Evolutionary conservation across 2,888 invertebrate genomes (phyloP).

Genomic region (Nomada ruficornis): DNA sequence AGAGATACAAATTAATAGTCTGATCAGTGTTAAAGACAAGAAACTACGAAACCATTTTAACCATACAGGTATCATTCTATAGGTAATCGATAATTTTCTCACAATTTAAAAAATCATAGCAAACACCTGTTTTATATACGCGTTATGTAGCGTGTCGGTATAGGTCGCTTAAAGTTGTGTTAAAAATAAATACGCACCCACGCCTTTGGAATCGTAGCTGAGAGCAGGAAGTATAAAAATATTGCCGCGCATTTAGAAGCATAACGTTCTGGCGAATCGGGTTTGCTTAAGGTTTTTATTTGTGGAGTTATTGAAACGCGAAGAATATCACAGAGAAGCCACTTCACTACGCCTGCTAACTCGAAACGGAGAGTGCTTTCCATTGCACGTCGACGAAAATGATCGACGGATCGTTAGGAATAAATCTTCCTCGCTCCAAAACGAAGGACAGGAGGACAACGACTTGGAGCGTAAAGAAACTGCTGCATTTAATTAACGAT

Average conservation of each 20-base stretch:
- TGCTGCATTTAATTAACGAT: conserved; percentile 2
- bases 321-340: background rate
- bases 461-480: conserved; percentile 1
- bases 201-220: background rate
- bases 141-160: too few relatives aligned
- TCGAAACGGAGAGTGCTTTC: conserved; percentile 1
- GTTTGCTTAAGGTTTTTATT: background rate
- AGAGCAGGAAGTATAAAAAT: background rate
- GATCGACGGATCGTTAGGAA: conserved; percentile 9
- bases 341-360: background rate
- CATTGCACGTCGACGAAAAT: background rate
- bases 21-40: too few relatives aligned
- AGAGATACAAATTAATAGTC: too few relatives aligned
- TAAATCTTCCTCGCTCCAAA: background rate
- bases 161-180: too few relatives aligned
- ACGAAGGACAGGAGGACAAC: conserved; percentile 23
- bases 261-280: background rate
- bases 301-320: conserved; percentile 2
- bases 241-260: background rate
- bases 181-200: too few relatives aligned
- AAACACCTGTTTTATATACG: too few relatives aligned
- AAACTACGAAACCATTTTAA: too few relatives aligned
- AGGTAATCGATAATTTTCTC: too few relatives aligned
- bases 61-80: too few relatives aligned
- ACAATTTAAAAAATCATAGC: too few relatives aligned